A percentile compares a stretch with the other conserved stretches of the same genome.
phyloP scores from a whole-genome alignment of 2,113 vertebrate species.

The Podarcis cretensis region DNA sequence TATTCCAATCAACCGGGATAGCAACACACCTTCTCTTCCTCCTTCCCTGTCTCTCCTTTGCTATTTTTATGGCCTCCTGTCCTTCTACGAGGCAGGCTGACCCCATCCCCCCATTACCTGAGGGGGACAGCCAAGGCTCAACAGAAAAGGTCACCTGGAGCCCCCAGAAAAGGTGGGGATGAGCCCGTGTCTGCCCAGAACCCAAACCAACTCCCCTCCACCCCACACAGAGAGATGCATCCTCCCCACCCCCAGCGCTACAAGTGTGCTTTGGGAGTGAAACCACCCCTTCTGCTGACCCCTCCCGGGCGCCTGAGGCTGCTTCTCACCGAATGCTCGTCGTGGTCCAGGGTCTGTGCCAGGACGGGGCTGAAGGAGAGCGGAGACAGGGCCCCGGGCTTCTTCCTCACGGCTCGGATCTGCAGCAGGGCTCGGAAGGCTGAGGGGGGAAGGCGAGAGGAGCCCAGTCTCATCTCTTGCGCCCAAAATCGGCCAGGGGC shows the following conservation, averaged over 20 bases:
- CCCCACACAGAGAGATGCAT: not conserved
- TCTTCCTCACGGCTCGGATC: conserved; percentile 97
- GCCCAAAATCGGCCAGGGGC: not conserved
- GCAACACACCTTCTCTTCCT: not conserved
- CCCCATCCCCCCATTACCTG: not conserved
- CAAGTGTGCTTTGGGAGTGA: not conserved
- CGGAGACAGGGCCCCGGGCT: conserved; percentile 91
- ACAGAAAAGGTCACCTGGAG: not conserved
- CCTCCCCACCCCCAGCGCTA: not conserved
- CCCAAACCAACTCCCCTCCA: not conserved
- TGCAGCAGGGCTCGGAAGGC: conserved; percentile 97
- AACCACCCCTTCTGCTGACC: not conserved
- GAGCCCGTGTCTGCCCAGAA: not conserved
- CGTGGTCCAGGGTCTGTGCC: conserved; percentile 95
- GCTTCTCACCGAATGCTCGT: conserved; percentile 90
- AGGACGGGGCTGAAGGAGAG: conserved; percentile 97
- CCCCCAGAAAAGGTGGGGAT: not conserved
- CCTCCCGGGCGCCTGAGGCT: not conserved
- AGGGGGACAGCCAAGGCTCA: not conserved
- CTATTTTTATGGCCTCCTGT: not conserved
- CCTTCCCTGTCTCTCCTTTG: not conserved
- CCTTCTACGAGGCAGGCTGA: not conserved
- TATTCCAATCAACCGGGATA: too few species aligned
- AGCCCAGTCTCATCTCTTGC: not conserved
- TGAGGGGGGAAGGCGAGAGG: conserved; percentile 59